Evolutionary conservation across 2,113 vertebrate genomes (phyloP).

Genomic region (Scopus umbretta): DNA sequence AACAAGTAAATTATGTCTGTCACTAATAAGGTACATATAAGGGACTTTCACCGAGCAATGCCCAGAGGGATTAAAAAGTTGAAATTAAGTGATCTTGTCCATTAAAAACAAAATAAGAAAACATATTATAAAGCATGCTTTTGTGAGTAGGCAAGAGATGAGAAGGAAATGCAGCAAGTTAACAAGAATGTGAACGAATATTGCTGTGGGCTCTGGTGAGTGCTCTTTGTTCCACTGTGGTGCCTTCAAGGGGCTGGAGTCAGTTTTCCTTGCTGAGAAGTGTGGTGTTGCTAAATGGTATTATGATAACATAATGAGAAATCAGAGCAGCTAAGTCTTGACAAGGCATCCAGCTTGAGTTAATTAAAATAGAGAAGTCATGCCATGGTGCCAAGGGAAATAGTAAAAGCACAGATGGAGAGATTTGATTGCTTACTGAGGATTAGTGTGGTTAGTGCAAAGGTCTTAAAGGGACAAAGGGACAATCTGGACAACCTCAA

Average conservation of each 20-base stretch:
- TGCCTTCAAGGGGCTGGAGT: neutral
- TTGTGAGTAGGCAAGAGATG: neutral
- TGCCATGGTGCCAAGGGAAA: slow-evolving; percentile 1
- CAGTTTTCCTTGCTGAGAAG: neutral
- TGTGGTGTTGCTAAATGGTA: slow-evolving; percentile 34
- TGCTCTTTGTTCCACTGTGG: neutral
- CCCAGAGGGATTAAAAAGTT: neutral
- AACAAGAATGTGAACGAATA: neutral
- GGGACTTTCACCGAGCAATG: neutral
- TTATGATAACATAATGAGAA: slow-evolving; percentile 47
- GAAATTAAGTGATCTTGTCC: neutral
- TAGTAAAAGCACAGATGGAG: slow-evolving; percentile 38
- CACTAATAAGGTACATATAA: rapidly evolving
- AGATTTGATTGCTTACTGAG: slow-evolving; percentile 32
- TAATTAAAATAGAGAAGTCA: slow-evolving; percentile 51
- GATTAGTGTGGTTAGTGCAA: slow-evolving; percentile 2
- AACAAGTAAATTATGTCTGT: neutral
- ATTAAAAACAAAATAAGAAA: neutral
- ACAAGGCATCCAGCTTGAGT: neutral
- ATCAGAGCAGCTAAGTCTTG: slow-evolving; percentile 35
- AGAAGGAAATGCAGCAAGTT: neutral
- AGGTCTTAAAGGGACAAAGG: slow-evolving; percentile 35
- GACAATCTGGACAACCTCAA: slow-evolving; percentile 5
- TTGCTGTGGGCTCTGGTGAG: neutral
- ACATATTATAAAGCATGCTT: neutral